Conservation (phyloP, 2,888 invertebrate species). For the Hyles lineata region DNA sequence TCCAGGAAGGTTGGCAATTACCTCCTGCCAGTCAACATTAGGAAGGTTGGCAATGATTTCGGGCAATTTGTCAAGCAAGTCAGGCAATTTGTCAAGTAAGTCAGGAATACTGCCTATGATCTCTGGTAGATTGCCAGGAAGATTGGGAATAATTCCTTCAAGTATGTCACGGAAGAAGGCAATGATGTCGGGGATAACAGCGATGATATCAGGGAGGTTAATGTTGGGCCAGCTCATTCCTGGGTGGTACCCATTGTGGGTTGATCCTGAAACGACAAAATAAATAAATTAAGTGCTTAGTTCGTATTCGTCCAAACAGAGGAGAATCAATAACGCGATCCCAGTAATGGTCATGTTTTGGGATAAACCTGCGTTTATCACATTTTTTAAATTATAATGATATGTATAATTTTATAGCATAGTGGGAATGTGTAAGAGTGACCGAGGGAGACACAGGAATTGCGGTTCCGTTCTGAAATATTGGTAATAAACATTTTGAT, state of each 20-base stretch:
- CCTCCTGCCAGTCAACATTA: too few species aligned
- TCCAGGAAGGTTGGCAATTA: not conserved
- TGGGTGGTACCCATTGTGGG: not conserved
- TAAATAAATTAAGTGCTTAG: not conserved
- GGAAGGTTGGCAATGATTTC: not conserved
- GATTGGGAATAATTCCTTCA: not conserved
- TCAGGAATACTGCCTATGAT: not conserved
- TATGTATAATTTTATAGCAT: too few species aligned
- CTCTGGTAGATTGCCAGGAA: not conserved
- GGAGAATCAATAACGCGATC: too few species aligned
- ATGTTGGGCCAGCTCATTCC: not conserved
- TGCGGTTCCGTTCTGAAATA: too few species aligned
- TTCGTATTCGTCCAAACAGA: not conserved
- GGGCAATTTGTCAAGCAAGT: not conserved
- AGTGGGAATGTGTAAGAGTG: too few species aligned
- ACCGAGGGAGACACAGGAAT: too few species aligned
- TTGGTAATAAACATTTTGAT: too few species aligned
- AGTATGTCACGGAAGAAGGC: too few species aligned
- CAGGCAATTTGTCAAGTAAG: not conserved
- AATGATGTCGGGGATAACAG: too few species aligned
- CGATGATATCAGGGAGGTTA: slow-evolving; percentile 6
- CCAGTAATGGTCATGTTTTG: too few species aligned
- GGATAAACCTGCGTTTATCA: too few species aligned
- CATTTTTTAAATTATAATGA: too few species aligned
- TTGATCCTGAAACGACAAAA: slow-evolving; percentile 1